Base-by-base conservation (phyloP, 2,888 invertebrate genomes). In the Oconnorella tubifera region DNA sequence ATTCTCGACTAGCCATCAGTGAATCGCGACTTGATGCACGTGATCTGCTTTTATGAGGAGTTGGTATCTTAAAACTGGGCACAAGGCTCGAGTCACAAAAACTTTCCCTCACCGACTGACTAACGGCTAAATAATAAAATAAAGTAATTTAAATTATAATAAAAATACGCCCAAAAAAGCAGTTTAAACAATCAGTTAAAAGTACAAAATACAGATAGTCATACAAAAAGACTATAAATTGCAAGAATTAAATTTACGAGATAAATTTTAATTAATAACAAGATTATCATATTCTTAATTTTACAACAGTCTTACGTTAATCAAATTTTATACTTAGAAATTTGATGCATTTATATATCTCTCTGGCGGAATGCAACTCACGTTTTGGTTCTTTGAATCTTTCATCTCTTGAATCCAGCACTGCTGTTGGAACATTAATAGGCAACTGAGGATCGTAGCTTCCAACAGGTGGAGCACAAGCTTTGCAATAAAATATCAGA, bases 401-500 rank as follows among this genome's bases (percentile, higher is more conserved):
- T 28, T 65, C 62, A 19, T 65, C 65, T 28, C 59, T 56, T 10
- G 50, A 49, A 50, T 57, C 62, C 3, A 65, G 23, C 10, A 48
- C 33, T 19, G 62, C 62, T 14, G 49, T 25, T 4, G 48, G 56
- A 1, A 50, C 62, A 27, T 62, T 62, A 10, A 40, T 48, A 4
- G 3, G 2, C 28, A 23, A 19, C 56, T 73, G 74, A 2, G 75
- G 75, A 56, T 76, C 72, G 68, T 76, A 76, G 6, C 68, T 55
- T 19, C 75, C 75, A 29, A 75, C 75, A 48, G 76, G 75, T 10
- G 76, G 76, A 2, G 74, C 76, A 70, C 74, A 74, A 28, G 71
- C 76, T 76, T 10, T 19, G 40, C 10, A 10, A 40, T 10, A 40
- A 40, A 40, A n/a, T n/a, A n/a, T n/a, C n/a, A n/a, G n/a, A n/a